A percentile compares a stretch with the other conserved stretches of the same genome.
Conservation (phyloP, 2,113 vertebrate species). For the Thryonomys swinderianus region DNA sequence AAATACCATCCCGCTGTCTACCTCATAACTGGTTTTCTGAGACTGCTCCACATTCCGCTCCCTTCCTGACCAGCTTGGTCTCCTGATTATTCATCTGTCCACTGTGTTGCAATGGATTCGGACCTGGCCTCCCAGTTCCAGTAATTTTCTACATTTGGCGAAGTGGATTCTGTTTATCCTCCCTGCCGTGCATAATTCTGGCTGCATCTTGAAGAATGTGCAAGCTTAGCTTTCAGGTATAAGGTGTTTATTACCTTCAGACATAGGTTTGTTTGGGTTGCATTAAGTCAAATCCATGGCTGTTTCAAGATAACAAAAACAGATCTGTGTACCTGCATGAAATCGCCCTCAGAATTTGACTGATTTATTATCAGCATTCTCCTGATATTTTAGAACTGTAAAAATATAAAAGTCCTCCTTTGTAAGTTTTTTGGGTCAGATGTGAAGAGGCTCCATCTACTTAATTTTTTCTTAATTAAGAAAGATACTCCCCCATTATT, state of each 20-base stretch:
- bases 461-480: neutral
- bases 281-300: neutral
- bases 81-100: neutral
- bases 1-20: neutral
- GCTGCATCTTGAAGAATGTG: neutral
- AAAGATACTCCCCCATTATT: neutral
- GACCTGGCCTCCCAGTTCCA: neutral
- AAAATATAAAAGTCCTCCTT: neutral
- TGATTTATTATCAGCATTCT: neutral
- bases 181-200: neutral
- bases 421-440: neutral
- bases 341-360: neutral
- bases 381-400: neutral
- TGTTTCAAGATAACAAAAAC: slow-evolving; percentile 20
- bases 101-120: neutral
- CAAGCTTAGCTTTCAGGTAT: neutral
- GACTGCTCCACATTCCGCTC: neutral
- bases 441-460: neutral
- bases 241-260: neutral
- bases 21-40: neutral
- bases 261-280: neutral
- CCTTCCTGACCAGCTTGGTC: neutral
- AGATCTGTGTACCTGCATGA: neutral
- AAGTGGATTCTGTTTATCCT: neutral
- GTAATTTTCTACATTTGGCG: neutral